Evolutionary conservation across 2,113 vertebrate species (phyloP).

Genomic region (Nettapus auritus): DNA sequence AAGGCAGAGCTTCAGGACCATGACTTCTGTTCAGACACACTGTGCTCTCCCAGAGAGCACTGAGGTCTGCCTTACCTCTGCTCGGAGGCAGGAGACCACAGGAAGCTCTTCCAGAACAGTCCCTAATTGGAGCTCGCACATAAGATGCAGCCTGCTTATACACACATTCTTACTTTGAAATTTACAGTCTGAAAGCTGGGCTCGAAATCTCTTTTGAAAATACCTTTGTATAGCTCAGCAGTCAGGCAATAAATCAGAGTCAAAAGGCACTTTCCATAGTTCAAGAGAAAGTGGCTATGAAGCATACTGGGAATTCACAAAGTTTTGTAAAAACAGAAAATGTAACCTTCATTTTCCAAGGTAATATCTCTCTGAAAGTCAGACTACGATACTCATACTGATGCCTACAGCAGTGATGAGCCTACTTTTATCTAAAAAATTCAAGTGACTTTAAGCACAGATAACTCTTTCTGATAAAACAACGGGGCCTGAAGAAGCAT

Average conservation of each 20-base stretch:
- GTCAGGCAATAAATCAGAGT: neutral
- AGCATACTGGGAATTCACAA: neutral
- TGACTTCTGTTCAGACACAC: neutral
- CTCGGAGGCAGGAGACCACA: neutral
- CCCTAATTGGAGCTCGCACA: neutral
- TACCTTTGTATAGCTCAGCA: neutral
- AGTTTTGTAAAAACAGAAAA: neutral
- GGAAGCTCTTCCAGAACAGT: neutral
- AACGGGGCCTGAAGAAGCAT: neutral
- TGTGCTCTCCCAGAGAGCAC: neutral
- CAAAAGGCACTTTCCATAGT: neutral
- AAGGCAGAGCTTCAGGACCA: neutral
- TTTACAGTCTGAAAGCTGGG: neutral
- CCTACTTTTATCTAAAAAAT: neutral
- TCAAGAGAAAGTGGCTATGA: neutral
- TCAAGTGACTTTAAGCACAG: neutral
- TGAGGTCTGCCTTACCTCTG: neutral
- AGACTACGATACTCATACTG: neutral
- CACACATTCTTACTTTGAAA: neutral
- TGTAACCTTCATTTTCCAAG: neutral
- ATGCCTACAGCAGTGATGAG: neutral
- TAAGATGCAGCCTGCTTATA: neutral
- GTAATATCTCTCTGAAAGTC: neutral
- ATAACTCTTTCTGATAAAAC: neutral
- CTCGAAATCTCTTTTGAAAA: neutral